A percentile compares a stretch with the other conserved stretches of the same genome.
Evolutionary conservation across 2,888 invertebrate genomes (phyloP).

Genomic region (Lasioglossum lativentre): DNA sequence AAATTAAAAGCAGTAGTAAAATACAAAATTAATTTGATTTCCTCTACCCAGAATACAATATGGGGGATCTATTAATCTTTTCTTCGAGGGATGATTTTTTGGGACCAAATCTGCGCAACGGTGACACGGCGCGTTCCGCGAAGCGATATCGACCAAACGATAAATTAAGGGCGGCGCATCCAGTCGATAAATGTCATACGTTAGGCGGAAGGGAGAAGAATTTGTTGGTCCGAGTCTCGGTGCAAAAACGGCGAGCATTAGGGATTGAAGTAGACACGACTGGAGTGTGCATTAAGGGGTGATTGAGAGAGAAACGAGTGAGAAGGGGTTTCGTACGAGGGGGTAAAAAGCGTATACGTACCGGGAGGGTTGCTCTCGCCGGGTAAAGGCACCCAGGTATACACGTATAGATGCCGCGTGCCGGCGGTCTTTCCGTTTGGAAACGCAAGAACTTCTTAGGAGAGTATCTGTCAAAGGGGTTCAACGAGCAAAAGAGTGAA

Average conservation of each 20-base stretch:
- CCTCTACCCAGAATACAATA: too few species aligned
- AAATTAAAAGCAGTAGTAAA: neutral
- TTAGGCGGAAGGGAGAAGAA: slow-evolving; percentile 33
- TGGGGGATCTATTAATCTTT: too few species aligned
- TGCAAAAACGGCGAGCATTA: slow-evolving; percentile 58
- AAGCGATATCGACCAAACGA: slow-evolving; percentile 10
- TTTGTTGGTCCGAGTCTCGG: slow-evolving; percentile 39
- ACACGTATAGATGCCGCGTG: slow-evolving; percentile 46
- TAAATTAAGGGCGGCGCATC: slow-evolving; percentile 35
- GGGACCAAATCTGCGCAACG: too few species aligned
- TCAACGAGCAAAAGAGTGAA: slow-evolving; percentile 53
- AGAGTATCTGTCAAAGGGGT: slow-evolving; percentile 64
- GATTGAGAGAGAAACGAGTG: slow-evolving; percentile 71
- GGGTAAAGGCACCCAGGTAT: slow-evolving; percentile 49
- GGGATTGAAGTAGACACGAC: slow-evolving; percentile 66
- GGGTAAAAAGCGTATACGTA: slow-evolving; percentile 58
- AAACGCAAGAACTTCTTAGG: slow-evolving; percentile 62
- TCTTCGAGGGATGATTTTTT: too few species aligned
- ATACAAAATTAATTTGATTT: too few species aligned
- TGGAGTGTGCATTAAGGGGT: slow-evolving; percentile 74
- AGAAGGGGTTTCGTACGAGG: slow-evolving; percentile 51
- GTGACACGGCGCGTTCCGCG: neutral
- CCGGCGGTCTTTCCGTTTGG: slow-evolving; percentile 60
- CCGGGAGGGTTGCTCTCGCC: slow-evolving; percentile 33
- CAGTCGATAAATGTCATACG: slow-evolving; percentile 44